Evolutionary conservation across 92 coral and sea anemone genomes (phyloP), one percentile per base, ranked within the genome.

Genomic region (Epizoanthus rinbou): DNA sequence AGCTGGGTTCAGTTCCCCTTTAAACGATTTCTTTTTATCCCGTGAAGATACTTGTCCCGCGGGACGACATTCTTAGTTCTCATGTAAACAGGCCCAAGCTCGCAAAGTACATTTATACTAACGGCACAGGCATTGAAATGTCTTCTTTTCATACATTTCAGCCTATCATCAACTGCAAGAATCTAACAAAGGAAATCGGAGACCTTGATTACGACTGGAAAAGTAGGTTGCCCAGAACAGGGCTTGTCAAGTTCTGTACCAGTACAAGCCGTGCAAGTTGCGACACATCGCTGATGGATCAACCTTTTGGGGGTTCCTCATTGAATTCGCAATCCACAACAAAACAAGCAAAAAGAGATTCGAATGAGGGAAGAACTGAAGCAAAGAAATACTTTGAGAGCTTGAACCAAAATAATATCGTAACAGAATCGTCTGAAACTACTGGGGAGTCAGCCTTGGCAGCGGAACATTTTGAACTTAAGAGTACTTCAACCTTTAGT

Each of bases 151-250:
- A 24, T n/a, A 23, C 50, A 35, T 75, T 69, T 35, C 41, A 87
- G 90, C 90, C 90, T 0, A 83, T 87, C 58, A 76, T 87, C 37
- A 87, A 87, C 80, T 83, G 84, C 63, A 87, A 84, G 86, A 83
- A 87, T 56, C 84, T 87, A 78, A 83, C 84, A 0, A 83, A 83
- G 58, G 88, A 83, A 68, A 68, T 87, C 13, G 90, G 90, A 22
- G 47, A 43, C 9, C 13, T 87, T 39, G 90, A 84, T 35, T 87
- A 75, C 79, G 80, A 87, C 60, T 87, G 90, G 90, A 74, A 76
- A 59, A 57, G 75, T 45, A 76, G 53, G 64, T 45, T 87, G 24
- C 80, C 90, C 74, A 83, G 83, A 67, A 62, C 87, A n/a, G 90
- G 90, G 3, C 75, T 87, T 67, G 37, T 87, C 8, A 43, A 81